Evolutionary conservation across 2,888 invertebrate species (phyloP).

Genomic region (Odontocolon sp.): DNA sequence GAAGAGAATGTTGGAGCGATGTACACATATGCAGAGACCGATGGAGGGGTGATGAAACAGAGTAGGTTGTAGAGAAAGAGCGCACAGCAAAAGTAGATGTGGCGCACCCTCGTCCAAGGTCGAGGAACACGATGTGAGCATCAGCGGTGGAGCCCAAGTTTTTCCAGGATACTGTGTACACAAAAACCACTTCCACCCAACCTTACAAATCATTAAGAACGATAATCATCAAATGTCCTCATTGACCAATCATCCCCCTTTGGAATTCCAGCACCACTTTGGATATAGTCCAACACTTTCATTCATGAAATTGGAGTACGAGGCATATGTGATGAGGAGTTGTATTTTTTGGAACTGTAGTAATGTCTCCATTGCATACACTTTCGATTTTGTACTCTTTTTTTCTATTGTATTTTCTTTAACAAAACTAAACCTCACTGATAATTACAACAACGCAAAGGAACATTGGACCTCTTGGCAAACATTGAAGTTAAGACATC

Average conservation of each 20-base stretch:
- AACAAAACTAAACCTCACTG: no score
- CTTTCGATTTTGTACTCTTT: no score
- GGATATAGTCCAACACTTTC: constrained; percentile 2
- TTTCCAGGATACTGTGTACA: constrained; percentile 25
- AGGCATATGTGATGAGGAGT: not conserved
- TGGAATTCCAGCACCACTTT: not conserved
- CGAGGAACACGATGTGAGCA: constrained; percentile 55
- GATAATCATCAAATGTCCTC: not conserved
- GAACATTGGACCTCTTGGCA: not conserved
- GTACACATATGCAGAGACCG: constrained; percentile 13
- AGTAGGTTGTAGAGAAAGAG: constrained; percentile 43
- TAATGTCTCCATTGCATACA: no score
- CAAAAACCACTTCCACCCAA: not conserved
- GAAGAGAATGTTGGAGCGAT: constrained; percentile 32
- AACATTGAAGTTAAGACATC: not conserved
- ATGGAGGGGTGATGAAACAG: constrained; percentile 33
- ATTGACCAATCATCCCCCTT: not conserved
- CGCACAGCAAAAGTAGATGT: constrained; percentile 56
- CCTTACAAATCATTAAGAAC: not conserved
- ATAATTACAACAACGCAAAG: no score
- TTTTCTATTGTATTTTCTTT: no score
- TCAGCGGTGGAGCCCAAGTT: constrained; percentile 35
- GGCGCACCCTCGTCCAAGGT: constrained; percentile 65
- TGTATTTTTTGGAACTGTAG: not conserved
- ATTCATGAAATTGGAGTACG: constrained; percentile 10